phyloP scores from a whole-genome alignment of 2,888 invertebrate species.

The Drosophila stalkeri region DNA sequence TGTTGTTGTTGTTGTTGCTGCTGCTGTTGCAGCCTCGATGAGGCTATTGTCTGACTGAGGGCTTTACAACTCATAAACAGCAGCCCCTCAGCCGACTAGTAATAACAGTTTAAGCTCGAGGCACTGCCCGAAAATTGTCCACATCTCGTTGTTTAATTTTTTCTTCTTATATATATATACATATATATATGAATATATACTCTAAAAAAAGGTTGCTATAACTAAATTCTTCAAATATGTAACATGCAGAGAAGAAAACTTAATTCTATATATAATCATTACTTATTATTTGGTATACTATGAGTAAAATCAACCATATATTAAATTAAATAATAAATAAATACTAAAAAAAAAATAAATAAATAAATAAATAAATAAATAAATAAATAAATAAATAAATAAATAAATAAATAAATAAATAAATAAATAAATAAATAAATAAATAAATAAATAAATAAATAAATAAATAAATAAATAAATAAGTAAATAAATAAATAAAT shows the following conservation, averaged over 20 bases:
- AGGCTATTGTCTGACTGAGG: conserved; percentile 75
- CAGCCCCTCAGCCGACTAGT: conserved; percentile 58
- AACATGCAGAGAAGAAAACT: background rate
- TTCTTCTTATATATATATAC: background rate
- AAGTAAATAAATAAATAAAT: too few relatives aligned
- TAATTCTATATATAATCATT: background rate
- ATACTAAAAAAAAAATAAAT: too few relatives aligned
- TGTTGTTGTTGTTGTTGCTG: conserved; percentile 16
- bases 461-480: too few relatives aligned
- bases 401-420: too few relatives aligned
- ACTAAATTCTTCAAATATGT: too few relatives aligned
- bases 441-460: background rate
- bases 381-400: too few relatives aligned
- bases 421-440: too few relatives aligned
- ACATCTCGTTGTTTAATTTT: conserved; percentile 78
- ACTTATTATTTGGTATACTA: too few relatives aligned
- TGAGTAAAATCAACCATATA: too few relatives aligned
- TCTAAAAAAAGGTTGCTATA: background rate
- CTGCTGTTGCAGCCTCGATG: conserved; percentile 22
- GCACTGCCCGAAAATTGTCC: conserved; percentile 78
- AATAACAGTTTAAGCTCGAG: conserved; percentile 79
- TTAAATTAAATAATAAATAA: too few relatives aligned
- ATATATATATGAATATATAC: too few relatives aligned
- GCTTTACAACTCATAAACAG: conserved; percentile 81
- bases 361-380: background rate